Evolutionary conservation across 1,140 invertebrate species (phyloP).

Genomic region (Brachionus asplanchnoidis): DNA sequence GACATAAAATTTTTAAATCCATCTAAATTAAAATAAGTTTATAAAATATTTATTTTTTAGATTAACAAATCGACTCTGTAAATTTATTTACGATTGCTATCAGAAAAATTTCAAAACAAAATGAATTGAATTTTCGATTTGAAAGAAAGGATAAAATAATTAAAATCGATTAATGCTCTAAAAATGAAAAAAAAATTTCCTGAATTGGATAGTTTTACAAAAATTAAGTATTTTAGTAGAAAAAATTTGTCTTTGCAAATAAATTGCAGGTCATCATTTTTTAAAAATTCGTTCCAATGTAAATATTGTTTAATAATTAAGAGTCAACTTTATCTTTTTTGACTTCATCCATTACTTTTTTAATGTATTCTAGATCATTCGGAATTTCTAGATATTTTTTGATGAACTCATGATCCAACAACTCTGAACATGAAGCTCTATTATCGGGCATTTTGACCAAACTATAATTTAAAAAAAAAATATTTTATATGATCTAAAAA

Average conservation of each 20-base stretch:
- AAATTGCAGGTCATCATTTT: not conserved
- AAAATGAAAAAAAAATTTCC: not conserved
- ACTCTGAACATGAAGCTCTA: not conserved
- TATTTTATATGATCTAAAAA: not conserved
- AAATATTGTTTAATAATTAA: not conserved
- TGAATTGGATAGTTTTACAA: not conserved
- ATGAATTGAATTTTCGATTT: not conserved
- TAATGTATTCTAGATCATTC: conserved; percentile 10
- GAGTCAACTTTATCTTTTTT: conserved; percentile 11
- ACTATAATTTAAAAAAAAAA: not conserved
- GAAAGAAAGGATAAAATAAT: not conserved
- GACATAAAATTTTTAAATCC: too few relatives aligned
- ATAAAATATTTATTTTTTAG: not conserved
- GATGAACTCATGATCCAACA: conserved; percentile 24
- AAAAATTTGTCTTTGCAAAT: not conserved
- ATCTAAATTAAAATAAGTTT: too few relatives aligned
- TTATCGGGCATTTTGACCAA: not conserved
- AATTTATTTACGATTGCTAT: not conserved
- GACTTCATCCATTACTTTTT: conserved; percentile 36
- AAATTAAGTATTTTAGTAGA: not conserved
- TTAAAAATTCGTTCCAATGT: not conserved
- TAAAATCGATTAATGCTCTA: not conserved
- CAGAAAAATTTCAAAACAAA: not conserved
- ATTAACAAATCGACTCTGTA: not conserved
- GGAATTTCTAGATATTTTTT: not conserved